Evolutionary conservation across 2,113 vertebrate genomes (phyloP), one percentile per base, ranked within the genome.

Genomic region (Crotalus helleri): DNA sequence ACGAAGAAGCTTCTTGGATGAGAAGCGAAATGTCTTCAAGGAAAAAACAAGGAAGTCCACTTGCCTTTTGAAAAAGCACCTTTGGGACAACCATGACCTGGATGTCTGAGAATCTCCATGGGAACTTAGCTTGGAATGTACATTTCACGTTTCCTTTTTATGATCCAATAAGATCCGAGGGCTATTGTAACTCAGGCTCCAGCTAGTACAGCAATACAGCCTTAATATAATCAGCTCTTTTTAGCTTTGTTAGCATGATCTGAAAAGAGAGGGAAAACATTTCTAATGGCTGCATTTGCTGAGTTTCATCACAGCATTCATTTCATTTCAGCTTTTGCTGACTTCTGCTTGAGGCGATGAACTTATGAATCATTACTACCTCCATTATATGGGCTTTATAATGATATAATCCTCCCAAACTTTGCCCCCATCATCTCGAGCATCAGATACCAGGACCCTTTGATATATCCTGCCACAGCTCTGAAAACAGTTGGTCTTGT

Each of bases 401-500:
- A 81, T 81, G 9, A 44, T 21, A 81, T 81, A 81, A 39, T 3
- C 33, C 33, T 44, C 33, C 33, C 69, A 81, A 10, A 81, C 33
- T 44, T 17, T 81, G 33, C 33, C 74, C 74, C 33, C 15, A 19
- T 21, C 33, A 44, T 81, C 74, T 44, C 3, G 1, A 81, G 74
- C 33, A 21, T 81, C 69, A 19, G 69, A 81, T 81, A 39, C 13
- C n/a, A 81, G 8, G 33, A 3, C 17, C 15, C 33, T 81, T 39
- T 81, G 74, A 81, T 17, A 39, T 81, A 81, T 21, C 7, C 33
- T 44, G 3, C 55, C 64, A 95, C 46, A 61, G 46, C 92, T 93
- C 44, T 95, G 57, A 93, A 95, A 33, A 95, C 26, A 88, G 26
- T 0, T 0, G 90, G 88, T 91, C 9, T 89, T 92, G 23, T 9